These are phyloP conservation scores for Cyaniris semiargus DNA, from an alignment of 2,888 invertebrate species.

Conservation along the genomic window DNA sequence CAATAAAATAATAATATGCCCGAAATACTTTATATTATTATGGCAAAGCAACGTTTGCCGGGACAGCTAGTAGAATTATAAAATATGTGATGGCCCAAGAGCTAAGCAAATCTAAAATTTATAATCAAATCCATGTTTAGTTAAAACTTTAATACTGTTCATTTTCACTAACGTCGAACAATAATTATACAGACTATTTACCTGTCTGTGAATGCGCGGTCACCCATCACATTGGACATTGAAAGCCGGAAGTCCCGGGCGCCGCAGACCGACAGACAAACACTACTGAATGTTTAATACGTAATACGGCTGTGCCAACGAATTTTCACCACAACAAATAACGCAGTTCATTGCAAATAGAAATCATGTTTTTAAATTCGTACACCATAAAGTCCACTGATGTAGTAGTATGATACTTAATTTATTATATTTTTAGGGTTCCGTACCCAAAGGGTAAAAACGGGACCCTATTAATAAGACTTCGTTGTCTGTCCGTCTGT, in stretches of 20 bases:
- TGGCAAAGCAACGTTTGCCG: too few species aligned
- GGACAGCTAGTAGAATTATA: too few species aligned
- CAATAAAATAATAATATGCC: too few species aligned
- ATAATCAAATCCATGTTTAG: neutral
- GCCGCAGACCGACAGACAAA: conserved; percentile 16
- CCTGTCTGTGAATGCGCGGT: conserved; percentile 12
- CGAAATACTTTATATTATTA: too few species aligned
- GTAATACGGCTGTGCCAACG: neutral
- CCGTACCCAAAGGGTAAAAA: too few species aligned
- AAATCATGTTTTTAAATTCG: neutral
- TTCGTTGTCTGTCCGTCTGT: too few species aligned
- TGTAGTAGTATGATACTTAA: too few species aligned
- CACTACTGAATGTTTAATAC: neutral
- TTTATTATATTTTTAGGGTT: too few species aligned
- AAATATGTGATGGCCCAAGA: too few species aligned
- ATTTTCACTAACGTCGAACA: neutral
- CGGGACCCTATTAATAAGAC: too few species aligned
- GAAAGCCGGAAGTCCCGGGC: conserved; percentile 12
- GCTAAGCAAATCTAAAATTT: too few species aligned
- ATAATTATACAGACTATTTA: neutral
- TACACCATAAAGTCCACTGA: neutral
- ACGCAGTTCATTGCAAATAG: neutral
- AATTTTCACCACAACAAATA: neutral
- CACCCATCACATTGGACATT: neutral
- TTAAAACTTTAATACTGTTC: neutral